Evolutionary conservation across 2,888 invertebrate species (phyloP), one percentile per base, ranked within the genome.

Genomic region (Drosophila colorata): DNA sequence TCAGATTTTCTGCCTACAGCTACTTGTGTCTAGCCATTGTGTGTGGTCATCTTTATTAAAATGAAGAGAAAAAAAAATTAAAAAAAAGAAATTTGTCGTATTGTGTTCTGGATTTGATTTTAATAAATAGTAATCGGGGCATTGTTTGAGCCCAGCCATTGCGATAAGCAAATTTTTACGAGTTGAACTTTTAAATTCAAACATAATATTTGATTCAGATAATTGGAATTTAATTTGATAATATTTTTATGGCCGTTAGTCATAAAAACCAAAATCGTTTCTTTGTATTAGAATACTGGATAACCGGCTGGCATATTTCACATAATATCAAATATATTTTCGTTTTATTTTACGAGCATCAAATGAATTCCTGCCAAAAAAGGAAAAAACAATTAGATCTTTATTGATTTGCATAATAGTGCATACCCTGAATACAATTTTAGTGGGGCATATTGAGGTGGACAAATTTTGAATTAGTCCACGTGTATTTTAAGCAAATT

Each of bases 161-260:
- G 38, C 59, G 87, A 78, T 74, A 87, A 44, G 72, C 85, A 69
- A 78, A 71, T 72, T 80, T 80, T 78, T 49, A 86, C 61, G 73
- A 72, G 58, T 37, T 40, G n/a, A 63, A 61, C 52, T 60, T 48
- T 63, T 63, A 53, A 57, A 53, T 68, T 69, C 66, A 58, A 67
- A 44, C 64, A 60, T 60, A 48, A 74, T 82, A 78, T 66, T 44
- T 20, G 52, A 46, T 43, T 78, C 64, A 83, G 67, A 59, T 86
- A 86, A 83, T 81, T 81, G 71, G 85, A 78, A 81, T 66, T 68
- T 69, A 79, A 81, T 79, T 85, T 76, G 76, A 73, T 69, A 73
- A 76, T 82, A 79, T 73, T 82, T 87, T 85, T 66, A 85, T 70
- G 61, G 52, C 47, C 63, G 63, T 47, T 49, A 23, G 66, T 69